These are phyloP conservation scores for Paradoxurus hermaphroditus DNA, from an alignment of 2,113 vertebrate species.

Conservation along the genomic window DNA sequence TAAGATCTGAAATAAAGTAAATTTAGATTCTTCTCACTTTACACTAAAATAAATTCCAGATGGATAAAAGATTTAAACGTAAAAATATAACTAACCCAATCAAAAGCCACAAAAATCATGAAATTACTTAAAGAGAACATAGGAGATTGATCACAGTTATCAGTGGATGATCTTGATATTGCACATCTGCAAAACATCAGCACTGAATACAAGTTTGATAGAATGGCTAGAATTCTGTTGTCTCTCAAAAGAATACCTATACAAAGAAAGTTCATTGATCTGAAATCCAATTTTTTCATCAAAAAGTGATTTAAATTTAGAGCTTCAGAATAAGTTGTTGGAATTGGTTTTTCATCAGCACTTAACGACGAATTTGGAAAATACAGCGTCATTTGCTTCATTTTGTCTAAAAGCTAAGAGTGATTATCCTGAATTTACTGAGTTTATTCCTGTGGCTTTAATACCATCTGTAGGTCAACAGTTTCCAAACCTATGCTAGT, in stretches of 20 bases:
- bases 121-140: background rate
- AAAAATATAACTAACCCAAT: background rate
- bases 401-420: background rate
- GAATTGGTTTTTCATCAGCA: background rate
- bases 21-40: slow-evolving; percentile 14
- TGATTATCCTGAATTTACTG: background rate
- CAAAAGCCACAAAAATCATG: background rate
- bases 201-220: background rate
- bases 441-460: background rate
- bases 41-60: slow-evolving; percentile 25
- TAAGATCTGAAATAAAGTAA: slow-evolving; percentile 25
- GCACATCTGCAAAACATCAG: background rate
- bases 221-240: background rate
- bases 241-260: background rate
- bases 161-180: background rate
- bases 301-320: background rate
- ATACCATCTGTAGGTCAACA: background rate
- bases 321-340: background rate
- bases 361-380: slow-evolving; percentile 2
- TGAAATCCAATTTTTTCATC: background rate
- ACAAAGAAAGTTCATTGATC: background rate
- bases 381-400: background rate
- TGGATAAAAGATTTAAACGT: background rate
- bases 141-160: background rate
- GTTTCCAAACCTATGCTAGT: background rate